phyloP scores from a whole-genome alignment of 2,888 invertebrate genomes.

The Drosophila mulleri region DNA sequence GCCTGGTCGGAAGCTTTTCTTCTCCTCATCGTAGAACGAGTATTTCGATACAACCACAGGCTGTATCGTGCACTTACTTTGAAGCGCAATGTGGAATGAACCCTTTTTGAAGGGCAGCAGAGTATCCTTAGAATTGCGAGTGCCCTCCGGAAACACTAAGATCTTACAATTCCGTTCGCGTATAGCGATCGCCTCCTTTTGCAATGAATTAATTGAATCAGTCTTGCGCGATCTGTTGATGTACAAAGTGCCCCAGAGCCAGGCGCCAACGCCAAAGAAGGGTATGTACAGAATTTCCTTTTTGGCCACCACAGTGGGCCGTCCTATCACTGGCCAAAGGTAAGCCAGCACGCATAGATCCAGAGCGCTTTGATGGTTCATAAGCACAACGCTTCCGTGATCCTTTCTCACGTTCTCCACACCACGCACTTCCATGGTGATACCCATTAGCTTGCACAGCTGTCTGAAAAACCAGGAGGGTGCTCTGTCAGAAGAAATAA shows the following conservation, averaged over 20 bases:
- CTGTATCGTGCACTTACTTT: constrained; percentile 93
- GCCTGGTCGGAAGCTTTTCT: constrained; percentile 89
- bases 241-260: constrained; percentile 95
- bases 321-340: constrained; percentile 90
- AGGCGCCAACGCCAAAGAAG: constrained; percentile 93
- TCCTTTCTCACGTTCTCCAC: constrained; percentile 90
- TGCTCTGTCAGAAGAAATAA: constrained; percentile 85
- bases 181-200: constrained; percentile 89
- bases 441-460: constrained; percentile 86
- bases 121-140: constrained; percentile 90
- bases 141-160: constrained; percentile 97
- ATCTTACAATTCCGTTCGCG: constrained; percentile 90
- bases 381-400: constrained; percentile 91
- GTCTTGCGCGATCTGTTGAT: constrained; percentile 91
- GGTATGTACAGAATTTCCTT: constrained; percentile 92
- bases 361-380: constrained; percentile 95
- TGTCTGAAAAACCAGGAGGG: constrained; percentile 89
- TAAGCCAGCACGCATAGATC: constrained; percentile 88
- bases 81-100: constrained; percentile 96
- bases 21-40: constrained; percentile 88
- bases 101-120: constrained; percentile 97
- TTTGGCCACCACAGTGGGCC: constrained; percentile 93
- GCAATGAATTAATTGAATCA: constrained; percentile 90
- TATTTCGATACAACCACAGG: constrained; percentile 95
- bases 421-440: constrained; percentile 90